A percentile compares a stretch with the other conserved stretches of the same genome.
Evolutionary conservation across 2,888 invertebrate genomes (phyloP).

Genomic region (Pristionchus exspectatus): DNA sequence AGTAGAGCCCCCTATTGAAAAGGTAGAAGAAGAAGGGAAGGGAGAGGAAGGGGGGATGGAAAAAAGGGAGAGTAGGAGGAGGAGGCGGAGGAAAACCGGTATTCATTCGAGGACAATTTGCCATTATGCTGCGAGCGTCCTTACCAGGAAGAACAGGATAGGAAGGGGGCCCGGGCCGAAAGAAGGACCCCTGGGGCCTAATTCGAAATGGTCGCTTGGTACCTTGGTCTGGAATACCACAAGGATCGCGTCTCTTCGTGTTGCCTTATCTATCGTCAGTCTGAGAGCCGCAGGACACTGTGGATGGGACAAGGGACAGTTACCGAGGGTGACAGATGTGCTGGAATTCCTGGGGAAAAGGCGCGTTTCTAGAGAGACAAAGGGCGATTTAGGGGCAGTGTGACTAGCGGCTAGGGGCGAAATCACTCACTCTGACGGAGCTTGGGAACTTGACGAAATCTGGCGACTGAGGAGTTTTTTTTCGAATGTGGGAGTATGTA

Average conservation of each 20-base stretch:
- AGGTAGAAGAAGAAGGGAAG: background rate
- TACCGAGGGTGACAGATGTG: background rate
- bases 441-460: slow-evolving; percentile 8
- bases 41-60: background rate
- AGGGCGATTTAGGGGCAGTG: slow-evolving; percentile 3
- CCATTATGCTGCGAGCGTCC: slow-evolving; percentile 20
- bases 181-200: slow-evolving; percentile 33
- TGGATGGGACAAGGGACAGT: background rate
- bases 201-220: background rate
- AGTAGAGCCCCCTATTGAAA: background rate
- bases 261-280: too few species aligned
- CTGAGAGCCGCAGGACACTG: background rate
- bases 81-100: background rate
- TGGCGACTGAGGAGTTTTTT: background rate
- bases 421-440: background rate
- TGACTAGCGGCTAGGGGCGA: background rate
- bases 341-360: background rate
- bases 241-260: background rate
- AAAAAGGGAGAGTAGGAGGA: slow-evolving; percentile 3
- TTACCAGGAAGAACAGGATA: slow-evolving; percentile 39
- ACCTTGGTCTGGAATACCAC: background rate
- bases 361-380: background rate
- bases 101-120: slow-evolving; percentile 39
- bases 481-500: background rate
- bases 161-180: background rate